These are phyloP conservation scores for Hypena proboscidalis DNA, from an alignment of 2,888 invertebrate species.

Conservation along the genomic window DNA sequence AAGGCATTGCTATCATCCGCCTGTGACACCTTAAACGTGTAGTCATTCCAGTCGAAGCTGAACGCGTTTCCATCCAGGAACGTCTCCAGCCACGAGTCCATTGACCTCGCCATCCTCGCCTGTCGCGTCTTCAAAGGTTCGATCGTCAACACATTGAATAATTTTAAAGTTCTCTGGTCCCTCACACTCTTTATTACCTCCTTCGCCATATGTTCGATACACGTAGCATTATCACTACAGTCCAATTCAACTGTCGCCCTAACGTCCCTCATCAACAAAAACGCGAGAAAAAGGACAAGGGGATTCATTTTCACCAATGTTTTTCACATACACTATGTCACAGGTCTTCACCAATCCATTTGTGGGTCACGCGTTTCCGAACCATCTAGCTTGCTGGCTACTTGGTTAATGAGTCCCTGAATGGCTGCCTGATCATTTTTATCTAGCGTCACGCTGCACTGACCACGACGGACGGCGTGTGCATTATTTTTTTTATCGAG, in stretches of 20 bases:
- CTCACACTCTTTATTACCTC: slow-evolving; percentile 81
- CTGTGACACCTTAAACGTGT: slow-evolving; percentile 79
- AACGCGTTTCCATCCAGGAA: slow-evolving; percentile 82
- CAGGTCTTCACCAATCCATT: slow-evolving; percentile 71
- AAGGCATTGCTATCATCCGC: slow-evolving; percentile 77
- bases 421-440: slow-evolving; percentile 77
- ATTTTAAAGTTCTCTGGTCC: slow-evolving; percentile 79
- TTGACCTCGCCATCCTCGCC: slow-evolving; percentile 72
- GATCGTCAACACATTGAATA: slow-evolving; percentile 83
- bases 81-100: slow-evolving; percentile 66
- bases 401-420: slow-evolving; percentile 74
- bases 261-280: slow-evolving; percentile 64
- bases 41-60: slow-evolving; percentile 82
- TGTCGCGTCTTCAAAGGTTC: slow-evolving; percentile 76
- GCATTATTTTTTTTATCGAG: slow-evolving; percentile 65
- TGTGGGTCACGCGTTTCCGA: slow-evolving; percentile 70
- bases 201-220: slow-evolving; percentile 80
- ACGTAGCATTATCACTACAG: slow-evolving; percentile 87
- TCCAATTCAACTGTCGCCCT: slow-evolving; percentile 69
- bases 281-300: slow-evolving; percentile 65
- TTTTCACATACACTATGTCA: slow-evolving; percentile 61
- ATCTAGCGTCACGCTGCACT: slow-evolving; percentile 79
- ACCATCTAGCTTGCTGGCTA: slow-evolving; percentile 75
- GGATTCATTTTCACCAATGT: slow-evolving; percentile 75
- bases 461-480: slow-evolving; percentile 59